phyloP scores from a whole-genome alignment of 2,888 invertebrate species.

The Drosophila melanosoma region DNA sequence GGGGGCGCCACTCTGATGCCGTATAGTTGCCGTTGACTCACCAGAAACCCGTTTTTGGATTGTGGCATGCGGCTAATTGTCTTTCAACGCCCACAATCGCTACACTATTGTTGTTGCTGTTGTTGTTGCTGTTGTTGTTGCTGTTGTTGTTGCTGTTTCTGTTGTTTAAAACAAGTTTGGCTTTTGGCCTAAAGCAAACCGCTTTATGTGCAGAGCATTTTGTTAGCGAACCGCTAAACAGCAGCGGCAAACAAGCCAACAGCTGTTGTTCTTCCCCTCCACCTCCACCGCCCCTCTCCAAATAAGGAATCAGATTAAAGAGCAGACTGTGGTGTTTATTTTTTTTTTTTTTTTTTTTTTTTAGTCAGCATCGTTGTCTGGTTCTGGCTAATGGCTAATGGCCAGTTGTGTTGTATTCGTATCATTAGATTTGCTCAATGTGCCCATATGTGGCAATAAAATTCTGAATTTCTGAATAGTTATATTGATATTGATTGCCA shows the following conservation, averaged over 20 bases:
- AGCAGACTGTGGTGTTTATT: not conserved
- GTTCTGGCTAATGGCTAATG: constrained; percentile 41
- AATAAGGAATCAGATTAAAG: constrained; percentile 5
- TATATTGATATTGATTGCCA: constrained; percentile 44
- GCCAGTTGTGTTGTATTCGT: constrained; percentile 19
- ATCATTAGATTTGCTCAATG: constrained; percentile 34
- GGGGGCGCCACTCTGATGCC: constrained; percentile 33
- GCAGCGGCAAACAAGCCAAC: constrained; percentile 26
- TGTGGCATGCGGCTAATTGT: constrained; percentile 78
- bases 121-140: constrained; percentile 8
- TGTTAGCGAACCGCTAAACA: constrained; percentile 43
- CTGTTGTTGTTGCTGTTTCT: constrained; percentile 11
- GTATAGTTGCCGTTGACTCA: constrained; percentile 60
- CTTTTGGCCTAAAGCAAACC: constrained; percentile 45
- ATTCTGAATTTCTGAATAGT: constrained; percentile 35
- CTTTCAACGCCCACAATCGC: constrained; percentile 70
- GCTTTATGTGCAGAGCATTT: constrained; percentile 49
- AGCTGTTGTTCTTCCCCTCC: not conserved
- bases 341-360: not conserved
- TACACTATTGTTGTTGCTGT: constrained; percentile 16
- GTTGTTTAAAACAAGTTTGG: constrained; percentile 50
- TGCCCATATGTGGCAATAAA: constrained; percentile 55
- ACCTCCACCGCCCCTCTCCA: not conserved
- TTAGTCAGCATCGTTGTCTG: not conserved
- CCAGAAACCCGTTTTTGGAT: constrained; percentile 65